These are phyloP conservation scores for Actinia tenebrosa DNA, from an alignment of 64 coral and sea anemone genomes.

Conservation along the genomic window DNA sequence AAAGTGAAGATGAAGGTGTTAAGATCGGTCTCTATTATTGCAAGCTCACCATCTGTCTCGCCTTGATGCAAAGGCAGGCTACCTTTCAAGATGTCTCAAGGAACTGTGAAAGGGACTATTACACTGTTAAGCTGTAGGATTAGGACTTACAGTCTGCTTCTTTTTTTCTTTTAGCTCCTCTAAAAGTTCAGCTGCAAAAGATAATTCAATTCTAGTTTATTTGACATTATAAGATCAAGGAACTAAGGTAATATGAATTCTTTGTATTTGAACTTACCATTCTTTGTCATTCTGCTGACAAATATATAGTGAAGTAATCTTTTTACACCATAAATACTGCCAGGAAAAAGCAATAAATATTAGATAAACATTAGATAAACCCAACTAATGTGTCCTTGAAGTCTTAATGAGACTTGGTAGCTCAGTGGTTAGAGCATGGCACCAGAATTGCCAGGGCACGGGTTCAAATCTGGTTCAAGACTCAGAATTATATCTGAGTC, in stretches of 20 bases:
- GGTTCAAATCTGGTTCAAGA: too few species aligned
- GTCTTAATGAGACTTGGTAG: too few species aligned
- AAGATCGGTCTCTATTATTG: too few species aligned
- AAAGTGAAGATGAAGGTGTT: too few species aligned
- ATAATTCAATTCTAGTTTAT: not conserved
- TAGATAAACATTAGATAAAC: not conserved
- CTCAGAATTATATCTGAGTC: too few species aligned
- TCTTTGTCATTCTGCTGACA: slow-evolving; percentile 85
- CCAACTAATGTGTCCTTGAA: too few species aligned
- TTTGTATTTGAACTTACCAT: slow-evolving; percentile 52
- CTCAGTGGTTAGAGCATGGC: too few species aligned
- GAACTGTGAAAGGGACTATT: too few species aligned
- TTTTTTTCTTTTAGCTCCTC: slow-evolving; percentile 88
- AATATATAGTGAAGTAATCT: slow-evolving; percentile 86
- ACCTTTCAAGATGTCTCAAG: not conserved
- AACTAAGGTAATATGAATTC: not conserved
- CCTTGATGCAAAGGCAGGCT: too few species aligned
- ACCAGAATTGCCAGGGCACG: too few species aligned
- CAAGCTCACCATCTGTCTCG: too few species aligned
- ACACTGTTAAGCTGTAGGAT: not conserved
- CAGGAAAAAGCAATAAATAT: not conserved
- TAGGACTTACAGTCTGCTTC: slow-evolving; percentile 16
- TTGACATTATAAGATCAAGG: too few species aligned
- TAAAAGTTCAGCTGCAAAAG: slow-evolving; percentile 56
- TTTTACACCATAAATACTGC: slow-evolving; percentile 82